Evolutionary conservation across 2,797 vertebrate species (phyloP).

Genomic region (Choloepus didactylus): DNA sequence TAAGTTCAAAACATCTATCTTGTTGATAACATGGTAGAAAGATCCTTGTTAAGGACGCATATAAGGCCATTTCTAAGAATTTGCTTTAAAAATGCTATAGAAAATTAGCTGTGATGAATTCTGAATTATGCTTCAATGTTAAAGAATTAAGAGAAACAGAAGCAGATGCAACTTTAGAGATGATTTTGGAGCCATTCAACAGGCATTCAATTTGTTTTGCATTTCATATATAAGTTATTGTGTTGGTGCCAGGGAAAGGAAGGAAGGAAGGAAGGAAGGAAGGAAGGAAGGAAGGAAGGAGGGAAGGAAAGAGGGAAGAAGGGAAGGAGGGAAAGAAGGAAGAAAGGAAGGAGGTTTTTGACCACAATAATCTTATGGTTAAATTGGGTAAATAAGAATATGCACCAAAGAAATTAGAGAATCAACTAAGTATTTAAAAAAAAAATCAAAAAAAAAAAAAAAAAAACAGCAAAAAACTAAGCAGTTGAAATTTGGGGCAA

Average conservation of each 20-base stretch:
- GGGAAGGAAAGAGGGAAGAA: too few species aligned
- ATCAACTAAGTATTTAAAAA: not conserved
- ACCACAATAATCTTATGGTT: not conserved
- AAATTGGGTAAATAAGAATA: not conserved
- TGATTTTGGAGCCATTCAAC: not conserved
- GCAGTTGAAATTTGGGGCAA: not conserved
- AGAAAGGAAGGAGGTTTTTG: not conserved
- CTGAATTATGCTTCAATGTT: not conserved
- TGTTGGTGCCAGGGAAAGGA: not conserved
- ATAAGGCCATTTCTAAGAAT: not conserved
- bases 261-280: not conserved
- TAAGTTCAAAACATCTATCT: constrained; percentile 36
- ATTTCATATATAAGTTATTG: not conserved
- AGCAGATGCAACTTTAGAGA: not conserved
- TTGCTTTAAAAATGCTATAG: not conserved
- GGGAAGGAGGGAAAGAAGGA: not conserved
- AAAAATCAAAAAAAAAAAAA: not conserved
- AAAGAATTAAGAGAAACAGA: constrained; percentile 27
- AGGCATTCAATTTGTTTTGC: constrained; percentile 3
- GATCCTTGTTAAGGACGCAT: not conserved
- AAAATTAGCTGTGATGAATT: constrained; percentile 21
- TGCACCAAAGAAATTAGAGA: not conserved
- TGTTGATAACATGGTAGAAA: not conserved
- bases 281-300: too few species aligned
- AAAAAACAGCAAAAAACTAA: not conserved